phyloP scores from a whole-genome alignment of 2,888 invertebrate species.

The Yponomeuta plumbellus region DNA sequence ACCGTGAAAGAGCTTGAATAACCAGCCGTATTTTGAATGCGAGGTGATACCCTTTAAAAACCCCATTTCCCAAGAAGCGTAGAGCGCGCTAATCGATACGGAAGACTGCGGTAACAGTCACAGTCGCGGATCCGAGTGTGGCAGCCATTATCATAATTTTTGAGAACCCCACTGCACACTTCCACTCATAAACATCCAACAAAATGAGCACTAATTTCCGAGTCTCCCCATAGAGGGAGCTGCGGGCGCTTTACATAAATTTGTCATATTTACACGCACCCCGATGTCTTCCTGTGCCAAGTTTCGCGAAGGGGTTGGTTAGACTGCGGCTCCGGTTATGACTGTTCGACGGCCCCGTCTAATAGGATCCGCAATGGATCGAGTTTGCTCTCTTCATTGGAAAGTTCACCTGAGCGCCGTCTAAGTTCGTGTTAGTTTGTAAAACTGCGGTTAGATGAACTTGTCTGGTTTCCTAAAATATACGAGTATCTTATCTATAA shows the following conservation, averaged over 20 bases:
- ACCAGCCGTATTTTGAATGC: no score
- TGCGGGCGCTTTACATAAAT: constrained; percentile 64
- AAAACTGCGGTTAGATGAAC: not conserved
- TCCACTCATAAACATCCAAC: constrained; percentile 62
- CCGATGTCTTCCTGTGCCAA: constrained; percentile 25
- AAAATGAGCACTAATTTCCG: constrained; percentile 70
- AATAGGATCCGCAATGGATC: not conserved
- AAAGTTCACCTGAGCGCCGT: constrained; percentile 3
- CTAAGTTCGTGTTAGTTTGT: not conserved
- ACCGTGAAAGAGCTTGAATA: no score
- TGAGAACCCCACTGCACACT: constrained; percentile 37
- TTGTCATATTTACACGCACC: constrained; percentile 72
- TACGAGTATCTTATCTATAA: no score
- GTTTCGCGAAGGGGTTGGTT: constrained; percentile 13
- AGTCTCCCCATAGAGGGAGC: constrained; percentile 39
- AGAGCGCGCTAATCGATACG: constrained; percentile 38
- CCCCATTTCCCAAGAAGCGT: not conserved
- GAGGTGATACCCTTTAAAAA: not conserved
- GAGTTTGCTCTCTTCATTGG: constrained; percentile 4
- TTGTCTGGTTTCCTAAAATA: not conserved
- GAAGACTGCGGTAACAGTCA: constrained; percentile 36
- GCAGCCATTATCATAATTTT: constrained; percentile 58
- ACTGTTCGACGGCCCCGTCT: not conserved
- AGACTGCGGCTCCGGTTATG: constrained; percentile 3
- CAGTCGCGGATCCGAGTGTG: constrained; percentile 28